Conservation (phyloP, 2,797 vertebrate species). For the Cyprinodon diabolis region DNA sequence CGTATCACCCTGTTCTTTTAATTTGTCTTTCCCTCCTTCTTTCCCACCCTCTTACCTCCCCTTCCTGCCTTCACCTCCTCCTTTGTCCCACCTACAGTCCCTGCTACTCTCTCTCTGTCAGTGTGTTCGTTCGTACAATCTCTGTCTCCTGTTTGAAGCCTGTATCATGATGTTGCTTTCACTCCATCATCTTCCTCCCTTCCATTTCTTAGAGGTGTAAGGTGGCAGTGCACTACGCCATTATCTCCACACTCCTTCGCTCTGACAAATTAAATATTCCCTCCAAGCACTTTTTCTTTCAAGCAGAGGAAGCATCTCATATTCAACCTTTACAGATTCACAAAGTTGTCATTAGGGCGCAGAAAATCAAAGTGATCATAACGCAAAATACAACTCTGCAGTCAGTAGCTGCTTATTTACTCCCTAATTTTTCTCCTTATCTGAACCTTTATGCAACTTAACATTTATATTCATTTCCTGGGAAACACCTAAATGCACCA, state of each 20-base stretch:
- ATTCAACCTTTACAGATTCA: constrained; percentile 42
- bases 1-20: constrained; percentile 70
- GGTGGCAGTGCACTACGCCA: constrained; percentile 41
- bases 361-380: constrained; percentile 21
- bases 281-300: constrained; percentile 54
- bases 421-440: not conserved
- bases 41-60: constrained; percentile 27
- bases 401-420: not conserved
- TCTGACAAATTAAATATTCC: constrained; percentile 67
- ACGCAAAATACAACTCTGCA: not conserved
- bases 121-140: constrained; percentile 16
- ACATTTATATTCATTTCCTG: constrained; percentile 1
- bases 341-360: constrained; percentile 34
- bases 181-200: not conserved
- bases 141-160: constrained; percentile 27
- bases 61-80: not conserved
- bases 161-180: constrained; percentile 27
- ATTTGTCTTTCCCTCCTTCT: constrained; percentile 60
- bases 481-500: not conserved
- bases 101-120: not conserved
- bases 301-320: constrained; percentile 45
- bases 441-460: not conserved
- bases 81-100: not conserved
- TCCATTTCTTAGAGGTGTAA: constrained; percentile 34
- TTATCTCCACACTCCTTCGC: constrained; percentile 55